A percentile compares a stretch with the other conserved stretches of the same genome.
These are phyloP conservation scores for Ypsolopha sequella DNA, from an alignment of 2,888 invertebrate genomes.

Conservation along the genomic window DNA sequence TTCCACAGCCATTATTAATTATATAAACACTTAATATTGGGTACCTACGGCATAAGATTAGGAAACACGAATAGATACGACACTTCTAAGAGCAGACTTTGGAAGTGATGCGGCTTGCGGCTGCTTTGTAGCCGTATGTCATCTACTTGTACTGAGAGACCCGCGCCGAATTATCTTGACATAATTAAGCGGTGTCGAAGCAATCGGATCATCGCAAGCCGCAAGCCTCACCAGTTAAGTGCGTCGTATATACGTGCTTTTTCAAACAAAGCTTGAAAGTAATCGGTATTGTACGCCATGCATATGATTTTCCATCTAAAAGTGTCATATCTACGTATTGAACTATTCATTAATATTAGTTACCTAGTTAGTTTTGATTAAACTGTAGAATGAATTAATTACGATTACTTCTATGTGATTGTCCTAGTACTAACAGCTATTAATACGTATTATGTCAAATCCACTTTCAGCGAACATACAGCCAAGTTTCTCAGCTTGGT, in stretches of 20 bases:
- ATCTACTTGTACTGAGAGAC: no score
- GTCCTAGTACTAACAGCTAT: neutral
- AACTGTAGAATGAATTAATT: neutral
- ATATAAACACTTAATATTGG: slow-evolving; percentile 49
- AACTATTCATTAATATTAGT: neutral
- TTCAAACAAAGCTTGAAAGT: no score
- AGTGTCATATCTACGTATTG: neutral
- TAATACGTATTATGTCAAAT: neutral
- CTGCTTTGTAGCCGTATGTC: no score
- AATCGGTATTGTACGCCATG: no score
- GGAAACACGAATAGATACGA: neutral
- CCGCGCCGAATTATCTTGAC: no score
- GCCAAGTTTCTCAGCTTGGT: neutral
- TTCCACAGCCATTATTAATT: slow-evolving; percentile 62
- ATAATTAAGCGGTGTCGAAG: no score
- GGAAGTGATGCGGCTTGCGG: no score
- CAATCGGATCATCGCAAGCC: no score
- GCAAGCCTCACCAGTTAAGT: no score
- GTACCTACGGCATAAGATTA: neutral
- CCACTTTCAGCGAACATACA: neutral
- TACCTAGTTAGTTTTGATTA: neutral
- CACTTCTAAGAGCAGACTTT: neutral
- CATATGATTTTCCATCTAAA: no score
- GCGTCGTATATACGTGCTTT: no score
- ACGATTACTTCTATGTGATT: no score